Conservation (phyloP, 2,797 vertebrate genomes). For the Mallotus villosus region DNA sequence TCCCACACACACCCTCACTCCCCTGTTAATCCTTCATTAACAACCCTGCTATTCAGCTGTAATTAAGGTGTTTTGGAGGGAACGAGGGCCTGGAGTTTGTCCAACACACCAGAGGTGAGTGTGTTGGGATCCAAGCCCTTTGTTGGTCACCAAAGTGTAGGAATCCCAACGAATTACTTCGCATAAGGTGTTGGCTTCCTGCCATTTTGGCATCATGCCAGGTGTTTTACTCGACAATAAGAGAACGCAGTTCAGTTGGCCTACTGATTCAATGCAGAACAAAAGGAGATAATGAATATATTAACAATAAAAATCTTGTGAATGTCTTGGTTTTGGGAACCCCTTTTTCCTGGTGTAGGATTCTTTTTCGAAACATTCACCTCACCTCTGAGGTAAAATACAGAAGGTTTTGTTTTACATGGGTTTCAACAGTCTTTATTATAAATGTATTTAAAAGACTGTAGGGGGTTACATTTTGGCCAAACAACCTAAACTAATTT, state of each 20-base stretch:
- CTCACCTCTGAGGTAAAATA: no score
- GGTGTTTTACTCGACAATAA: not conserved
- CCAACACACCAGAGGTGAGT: slow-evolving; percentile 4
- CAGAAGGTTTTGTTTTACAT: no score
- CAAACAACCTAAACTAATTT: no score
- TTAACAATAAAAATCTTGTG: no score
- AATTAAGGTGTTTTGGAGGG: slow-evolving; percentile 37
- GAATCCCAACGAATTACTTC: not conserved
- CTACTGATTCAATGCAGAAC: not conserved
- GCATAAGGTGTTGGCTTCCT: not conserved
- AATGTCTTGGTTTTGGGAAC: no score
- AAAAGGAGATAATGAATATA: not conserved
- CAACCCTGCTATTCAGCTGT: slow-evolving; percentile 29
- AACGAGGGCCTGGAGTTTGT: slow-evolving; percentile 24
- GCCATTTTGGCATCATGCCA: not conserved
- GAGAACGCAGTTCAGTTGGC: not conserved
- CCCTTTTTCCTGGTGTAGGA: no score
- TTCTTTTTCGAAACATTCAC: no score
- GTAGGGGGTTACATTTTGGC: no score
- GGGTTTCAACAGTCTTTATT: no score
- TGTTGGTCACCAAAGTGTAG: not conserved
- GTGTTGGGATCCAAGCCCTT: not conserved
- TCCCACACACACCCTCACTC: slow-evolving; percentile 4
- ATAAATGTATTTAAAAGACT: no score
- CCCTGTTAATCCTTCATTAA: slow-evolving; percentile 23